phyloP scores from a whole-genome alignment of 2,888 invertebrate species.

The Melieria picta region DNA sequence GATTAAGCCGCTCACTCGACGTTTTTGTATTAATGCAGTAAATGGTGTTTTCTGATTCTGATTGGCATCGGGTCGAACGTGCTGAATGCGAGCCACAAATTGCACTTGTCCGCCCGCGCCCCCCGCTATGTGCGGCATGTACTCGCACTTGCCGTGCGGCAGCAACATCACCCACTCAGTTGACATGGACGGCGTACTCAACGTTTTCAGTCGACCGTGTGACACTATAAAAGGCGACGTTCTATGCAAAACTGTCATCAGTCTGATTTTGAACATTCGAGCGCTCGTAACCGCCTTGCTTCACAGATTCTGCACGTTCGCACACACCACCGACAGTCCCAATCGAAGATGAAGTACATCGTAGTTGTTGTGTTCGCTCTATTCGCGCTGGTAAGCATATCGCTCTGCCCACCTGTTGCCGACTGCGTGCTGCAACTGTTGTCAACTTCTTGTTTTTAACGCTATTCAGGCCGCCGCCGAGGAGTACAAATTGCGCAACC shows the following conservation, averaged over 20 bases:
- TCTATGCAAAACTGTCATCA: slow-evolving; percentile 39
- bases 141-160: not conserved
- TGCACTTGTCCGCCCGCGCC: slow-evolving; percentile 21
- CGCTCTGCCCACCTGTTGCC: too few species aligned
- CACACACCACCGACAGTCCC: slow-evolving; percentile 1
- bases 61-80: too few species aligned
- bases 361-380: slow-evolving; percentile 59
- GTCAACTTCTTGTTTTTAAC: not conserved
- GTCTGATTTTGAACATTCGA: slow-evolving; percentile 43
- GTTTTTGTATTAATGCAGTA: too few species aligned
- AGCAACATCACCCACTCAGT: slow-evolving; percentile 25
- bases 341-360: slow-evolving; percentile 58
- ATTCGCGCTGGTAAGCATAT: slow-evolving; percentile 58
- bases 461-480: slow-evolving; percentile 53
- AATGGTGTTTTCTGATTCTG: too few species aligned
- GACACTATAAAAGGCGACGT: slow-evolving; percentile 28
- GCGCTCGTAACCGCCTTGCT: slow-evolving; percentile 24
- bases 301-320: too few species aligned
- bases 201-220: slow-evolving; percentile 12
- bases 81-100: slow-evolving; percentile 5
- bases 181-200: slow-evolving; percentile 21
- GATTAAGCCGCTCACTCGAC: too few species aligned
- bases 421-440: not conserved
- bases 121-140: slow-evolving; percentile 8
- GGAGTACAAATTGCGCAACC: slow-evolving; percentile 61